Conservation (phyloP, 2,888 invertebrate species). For the Chloroclystis v-ata region DNA sequence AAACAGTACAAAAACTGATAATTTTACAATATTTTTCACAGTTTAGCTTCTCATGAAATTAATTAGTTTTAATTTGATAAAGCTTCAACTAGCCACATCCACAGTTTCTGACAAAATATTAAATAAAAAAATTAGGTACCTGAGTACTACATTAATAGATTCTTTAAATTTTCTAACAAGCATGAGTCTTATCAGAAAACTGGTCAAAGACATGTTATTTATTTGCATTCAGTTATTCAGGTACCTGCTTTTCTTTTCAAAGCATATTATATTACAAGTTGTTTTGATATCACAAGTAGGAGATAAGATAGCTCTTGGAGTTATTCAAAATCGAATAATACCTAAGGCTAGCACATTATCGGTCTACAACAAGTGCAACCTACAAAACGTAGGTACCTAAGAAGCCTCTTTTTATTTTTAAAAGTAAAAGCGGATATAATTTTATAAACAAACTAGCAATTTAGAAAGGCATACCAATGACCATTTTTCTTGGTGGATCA, state of each 20-base stretch:
- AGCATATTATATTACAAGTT: not conserved
- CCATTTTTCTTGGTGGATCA: slow-evolving; percentile 22
- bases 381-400: not conserved
- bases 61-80: too few relatives aligned
- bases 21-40: too few relatives aligned
- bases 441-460: slow-evolving; percentile 49
- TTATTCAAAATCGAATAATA: not conserved
- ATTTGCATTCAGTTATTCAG: too few relatives aligned
- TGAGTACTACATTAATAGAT: too few relatives aligned
- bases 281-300: not conserved
- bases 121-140: too few relatives aligned
- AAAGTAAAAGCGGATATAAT: slow-evolving; percentile 24
- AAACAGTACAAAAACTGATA: too few relatives aligned
- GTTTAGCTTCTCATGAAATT: too few relatives aligned
- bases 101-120: too few relatives aligned
- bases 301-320: slow-evolving; percentile 7
- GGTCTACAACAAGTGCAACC: not conserved
- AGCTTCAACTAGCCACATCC: too few relatives aligned
- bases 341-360: not conserved
- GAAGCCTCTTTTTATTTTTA: slow-evolving; percentile 2
- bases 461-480: slow-evolving; percentile 57
- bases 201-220: not conserved
- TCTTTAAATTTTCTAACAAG: too few relatives aligned
- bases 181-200: too few relatives aligned
- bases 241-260: not conserved